Base-by-base conservation (phyloP, 2,888 invertebrate genomes). In the Urechis unicinctus region DNA sequence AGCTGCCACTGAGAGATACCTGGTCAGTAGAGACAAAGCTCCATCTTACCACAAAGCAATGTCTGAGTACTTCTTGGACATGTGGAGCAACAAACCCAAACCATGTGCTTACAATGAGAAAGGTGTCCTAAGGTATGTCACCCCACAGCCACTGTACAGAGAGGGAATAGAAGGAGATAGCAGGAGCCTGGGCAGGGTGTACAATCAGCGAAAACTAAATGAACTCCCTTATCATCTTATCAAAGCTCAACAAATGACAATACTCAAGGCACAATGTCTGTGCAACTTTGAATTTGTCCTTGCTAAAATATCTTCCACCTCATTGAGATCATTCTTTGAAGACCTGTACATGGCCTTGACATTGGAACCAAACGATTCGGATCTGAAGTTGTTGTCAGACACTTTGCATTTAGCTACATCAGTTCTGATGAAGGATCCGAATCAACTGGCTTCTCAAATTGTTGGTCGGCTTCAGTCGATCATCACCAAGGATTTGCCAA, bases 211-310 rank as follows among this genome's bases (percentile, higher is more conserved):
- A 68, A 88, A 87, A 79, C 82, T 89, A 60, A 88, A 88, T 73
- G 91, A 91, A 78, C 81, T 91, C 50, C 90, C 91, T 47, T 88
- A 84, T 79, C 88, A 89, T 70, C 84, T 85, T 73, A 83, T 85
- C 74, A 83, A 85, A 66, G 66, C 72, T 75, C 81, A 66, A 79
- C 83, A 66, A 60, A 60, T 60, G 28, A 83, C 68, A 3, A 53
- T 59, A 21, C 83, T 88, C 55, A 83, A 83, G 63, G 85, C 85
- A 52, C 81, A 82, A 22, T 88, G 86, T 73, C 84, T 91, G 72
- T 86, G 86, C 53, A 86, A 88, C 71, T 81, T 86, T 30, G 83
- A 84, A 64, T 91, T 90, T 89, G 83, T 91, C 42, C 84, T 85
- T 67, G 86, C 88, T 66, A 91, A 91, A 78, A 80, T 91, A 0